Evolutionary conservation across 2,888 invertebrate genomes (phyloP).

Genomic region (Acanthococcus lagerstroemiae): DNA sequence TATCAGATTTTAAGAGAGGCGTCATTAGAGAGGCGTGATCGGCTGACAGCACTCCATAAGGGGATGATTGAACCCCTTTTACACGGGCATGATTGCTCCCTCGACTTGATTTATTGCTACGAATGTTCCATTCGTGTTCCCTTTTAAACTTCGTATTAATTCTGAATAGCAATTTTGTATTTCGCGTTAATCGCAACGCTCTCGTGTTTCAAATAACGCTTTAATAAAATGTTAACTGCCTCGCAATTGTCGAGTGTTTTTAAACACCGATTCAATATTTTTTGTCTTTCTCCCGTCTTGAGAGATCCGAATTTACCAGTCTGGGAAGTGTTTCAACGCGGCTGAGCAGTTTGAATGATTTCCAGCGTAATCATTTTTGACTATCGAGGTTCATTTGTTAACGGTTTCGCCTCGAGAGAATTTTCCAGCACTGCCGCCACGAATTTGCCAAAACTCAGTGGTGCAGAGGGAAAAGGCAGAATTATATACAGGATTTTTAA

Average conservation of each 20-base stretch:
- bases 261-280: neutral
- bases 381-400: no score
- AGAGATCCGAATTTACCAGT: no score
- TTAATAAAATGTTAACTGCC: slow-evolving; percentile 28
- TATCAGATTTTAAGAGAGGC: slow-evolving; percentile 28
- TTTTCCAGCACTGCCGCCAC: no score
- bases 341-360: no score
- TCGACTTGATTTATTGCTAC: slow-evolving; percentile 27
- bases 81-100: slow-evolving; percentile 29
- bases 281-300: neutral
- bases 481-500: no score
- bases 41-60: slow-evolving; percentile 31
- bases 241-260: slow-evolving; percentile 16
- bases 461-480: no score
- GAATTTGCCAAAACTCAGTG: no score
- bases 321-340: no score
- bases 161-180: slow-evolving; percentile 23
- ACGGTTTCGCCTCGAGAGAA: no score
- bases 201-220: slow-evolving; percentile 2
- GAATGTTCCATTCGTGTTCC: neutral
- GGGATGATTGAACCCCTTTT: slow-evolving; percentile 31
- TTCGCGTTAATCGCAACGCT: slow-evolving; percentile 16
- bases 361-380: no score
- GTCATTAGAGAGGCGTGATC: slow-evolving; percentile 31
- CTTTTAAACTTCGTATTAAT: slow-evolving; percentile 20